phyloP scores from a whole-genome alignment of 2,888 invertebrate species.

The Tubiluchus corallicola region DNA sequence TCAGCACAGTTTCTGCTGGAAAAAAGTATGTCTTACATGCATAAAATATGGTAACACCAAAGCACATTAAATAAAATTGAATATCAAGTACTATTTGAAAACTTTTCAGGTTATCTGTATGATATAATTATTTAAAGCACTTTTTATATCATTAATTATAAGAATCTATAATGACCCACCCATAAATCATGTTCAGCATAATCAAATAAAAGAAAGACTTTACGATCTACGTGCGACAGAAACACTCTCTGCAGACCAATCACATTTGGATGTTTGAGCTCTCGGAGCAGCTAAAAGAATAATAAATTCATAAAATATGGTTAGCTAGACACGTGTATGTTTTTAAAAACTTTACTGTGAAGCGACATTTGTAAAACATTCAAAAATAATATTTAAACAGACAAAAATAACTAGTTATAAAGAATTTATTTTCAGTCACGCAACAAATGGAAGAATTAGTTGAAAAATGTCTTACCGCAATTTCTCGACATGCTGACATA shows the following conservation, averaged over 20 bases:
- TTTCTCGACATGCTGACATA: conserved; percentile 97
- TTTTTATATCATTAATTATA: too few relatives aligned
- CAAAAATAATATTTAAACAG: conserved; percentile 4
- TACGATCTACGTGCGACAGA: conserved; percentile 81
- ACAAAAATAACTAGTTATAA: conserved; percentile 9
- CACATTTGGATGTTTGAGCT: conserved; percentile 89
- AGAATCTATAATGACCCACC: conserved; percentile 35
- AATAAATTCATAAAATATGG: conserved; percentile 7
- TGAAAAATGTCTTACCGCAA: conserved; percentile 48
- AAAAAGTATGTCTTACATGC: too few relatives aligned
- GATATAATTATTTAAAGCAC: too few relatives aligned
- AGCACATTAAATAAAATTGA: too few relatives aligned
- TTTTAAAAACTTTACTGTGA: conserved; percentile 23
- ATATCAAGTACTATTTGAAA: too few relatives aligned
- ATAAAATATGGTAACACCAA: too few relatives aligned
- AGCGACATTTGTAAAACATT: conserved; percentile 10
- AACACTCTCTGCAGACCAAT: conserved; percentile 91
- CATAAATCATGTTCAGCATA: conserved; percentile 98
- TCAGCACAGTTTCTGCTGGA: too few relatives aligned
- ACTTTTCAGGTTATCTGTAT: too few relatives aligned
- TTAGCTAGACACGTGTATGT: neutral
- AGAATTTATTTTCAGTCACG: neutral
- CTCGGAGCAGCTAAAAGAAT: conserved; percentile 55
- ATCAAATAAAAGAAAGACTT: conserved; percentile 92
- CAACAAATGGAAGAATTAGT: neutral